Base-by-base conservation (phyloP, 2,797 vertebrate species). In the Propithecus perrieri region DNA sequence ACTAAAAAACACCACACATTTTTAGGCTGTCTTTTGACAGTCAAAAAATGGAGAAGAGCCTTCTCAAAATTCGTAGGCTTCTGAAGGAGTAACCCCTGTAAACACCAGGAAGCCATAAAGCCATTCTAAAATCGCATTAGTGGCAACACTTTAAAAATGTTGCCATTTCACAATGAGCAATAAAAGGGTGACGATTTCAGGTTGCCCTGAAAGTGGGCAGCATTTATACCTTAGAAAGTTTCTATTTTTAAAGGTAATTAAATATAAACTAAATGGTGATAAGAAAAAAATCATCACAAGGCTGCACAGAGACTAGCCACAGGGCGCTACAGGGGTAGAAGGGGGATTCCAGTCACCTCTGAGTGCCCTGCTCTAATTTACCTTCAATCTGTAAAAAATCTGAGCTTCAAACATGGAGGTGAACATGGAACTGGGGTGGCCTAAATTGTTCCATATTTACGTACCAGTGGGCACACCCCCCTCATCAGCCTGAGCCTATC, bases 241-340 rank as follows among this genome's bases (percentile, higher is more conserved):
- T 94, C 59, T n/a, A n/a, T 67, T 59, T 79, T 65, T 87, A 67
- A 86, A 55, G 50, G 69, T 33, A 96, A 53, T 67, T 86, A 75
- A 86, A 24, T 55, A 69, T 43, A 71, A 89, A 83, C 10, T n/a
- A 48, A 61, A 28, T 75, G 28, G 10, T 35, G 8, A 69, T 69
- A 14, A 71, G 35, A 63, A 41, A 43, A 43, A 91, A 61, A 10
- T 30, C 10, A 76, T 89, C 61, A 48, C 61, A 89, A 95, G 2
- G 1, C n/a, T 81, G 4, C 79, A n/a, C 10, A 33, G 48, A 90
- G 33, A 95, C n/a, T 57, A 86, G 30, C 14, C 79, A 46, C 4
- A 57, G 61, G 35, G 11, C 10, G 4, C 61, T 53, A 4, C 3
- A 0, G 5, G 35, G 8, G 24, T 63, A 7, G 10, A 30, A 20